These are phyloP conservation scores for Antrozous pallidus DNA, from an alignment of 2,797 vertebrate species.

Conservation along the genomic window DNA sequence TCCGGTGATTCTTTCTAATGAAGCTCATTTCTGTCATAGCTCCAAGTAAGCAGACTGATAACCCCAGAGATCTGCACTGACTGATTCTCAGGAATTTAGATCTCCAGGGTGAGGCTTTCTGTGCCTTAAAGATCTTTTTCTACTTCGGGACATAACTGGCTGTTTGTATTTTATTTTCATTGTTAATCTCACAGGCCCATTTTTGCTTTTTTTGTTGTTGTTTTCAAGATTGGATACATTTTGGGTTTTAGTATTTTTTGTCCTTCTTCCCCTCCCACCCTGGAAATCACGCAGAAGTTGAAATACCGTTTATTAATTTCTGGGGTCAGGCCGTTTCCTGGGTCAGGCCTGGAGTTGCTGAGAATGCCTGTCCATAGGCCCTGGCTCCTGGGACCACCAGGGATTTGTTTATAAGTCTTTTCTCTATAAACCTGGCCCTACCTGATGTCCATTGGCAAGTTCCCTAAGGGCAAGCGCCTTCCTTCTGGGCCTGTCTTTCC, in stretches of 20 bases:
- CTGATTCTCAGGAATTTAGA: constrained; percentile 32
- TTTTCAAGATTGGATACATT: neutral
- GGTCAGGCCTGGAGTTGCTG: neutral
- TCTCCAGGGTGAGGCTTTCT: neutral
- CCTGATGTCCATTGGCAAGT: neutral
- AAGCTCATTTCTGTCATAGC: constrained; percentile 48
- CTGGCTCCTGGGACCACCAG: neutral
- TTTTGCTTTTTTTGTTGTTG: neutral
- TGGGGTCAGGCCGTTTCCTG: neutral
- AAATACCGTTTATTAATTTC: neutral
- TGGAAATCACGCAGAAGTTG: neutral
- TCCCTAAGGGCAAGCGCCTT: neutral
- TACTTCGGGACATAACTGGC: neutral
- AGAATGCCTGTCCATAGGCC: accelerated
- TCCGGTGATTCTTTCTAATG: constrained; percentile 68
- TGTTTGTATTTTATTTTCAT: neutral
- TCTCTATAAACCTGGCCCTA: neutral
- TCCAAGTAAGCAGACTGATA: constrained; percentile 62
- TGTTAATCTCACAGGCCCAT: neutral
- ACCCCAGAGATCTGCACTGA: constrained; percentile 15
- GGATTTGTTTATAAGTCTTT: neutral
- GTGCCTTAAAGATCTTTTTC: neutral
- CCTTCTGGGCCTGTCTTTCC: constrained; percentile 55
- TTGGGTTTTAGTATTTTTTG: neutral
- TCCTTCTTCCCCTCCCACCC: neutral